Evolutionary conservation across 2,113 vertebrate genomes (phyloP), one percentile per base, ranked within the genome.

Genomic region (Phodopus roborovskii): DNA sequence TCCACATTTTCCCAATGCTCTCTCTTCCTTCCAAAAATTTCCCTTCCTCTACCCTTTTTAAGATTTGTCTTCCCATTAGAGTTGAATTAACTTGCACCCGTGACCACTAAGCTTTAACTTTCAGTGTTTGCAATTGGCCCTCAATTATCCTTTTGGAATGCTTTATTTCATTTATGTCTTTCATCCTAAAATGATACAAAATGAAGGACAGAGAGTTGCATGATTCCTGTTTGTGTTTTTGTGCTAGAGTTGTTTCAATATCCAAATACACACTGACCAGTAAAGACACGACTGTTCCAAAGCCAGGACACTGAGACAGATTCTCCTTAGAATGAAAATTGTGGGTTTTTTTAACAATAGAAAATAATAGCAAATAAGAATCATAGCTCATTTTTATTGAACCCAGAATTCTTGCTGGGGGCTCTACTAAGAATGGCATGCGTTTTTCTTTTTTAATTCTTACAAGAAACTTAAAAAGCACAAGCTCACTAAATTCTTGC

Each of bases 81-180:
- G 17, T 19, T n/a, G 78, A 73, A 33, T 36, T 36, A 33, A n/a
- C 3, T 5, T 9, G 1, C 1, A 75, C 48, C 17, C 56, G 7
- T 13, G 10, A 3, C 88, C 56, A 28, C 36, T 13, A 4, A 82
- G 36, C 30, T 81, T 39, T 1, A 64, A 53, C 45, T 74, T 28
- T 0, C 15, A 28, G 42, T 26, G 33, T 84, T 73, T 94, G 84
- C 58, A 28, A 7, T 39, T 90, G 50, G 11, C 28, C 58, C 50
- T 78, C 79, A 77, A 82, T 58, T 28, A 66, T 15, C 36, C 85
- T 60, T 92, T 92, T 45, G 58, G n/a, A 96, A 82, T 53, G 62
- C 12, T 36, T 91, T 68, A 42, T n/a, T 79, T 70, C 8, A 3
- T 45, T 60, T 39, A 11, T 19, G 22, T 39, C 20, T 9, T 77